phyloP scores from a whole-genome alignment of 2,797 vertebrate species.

The Enteromius argenteus region DNA sequence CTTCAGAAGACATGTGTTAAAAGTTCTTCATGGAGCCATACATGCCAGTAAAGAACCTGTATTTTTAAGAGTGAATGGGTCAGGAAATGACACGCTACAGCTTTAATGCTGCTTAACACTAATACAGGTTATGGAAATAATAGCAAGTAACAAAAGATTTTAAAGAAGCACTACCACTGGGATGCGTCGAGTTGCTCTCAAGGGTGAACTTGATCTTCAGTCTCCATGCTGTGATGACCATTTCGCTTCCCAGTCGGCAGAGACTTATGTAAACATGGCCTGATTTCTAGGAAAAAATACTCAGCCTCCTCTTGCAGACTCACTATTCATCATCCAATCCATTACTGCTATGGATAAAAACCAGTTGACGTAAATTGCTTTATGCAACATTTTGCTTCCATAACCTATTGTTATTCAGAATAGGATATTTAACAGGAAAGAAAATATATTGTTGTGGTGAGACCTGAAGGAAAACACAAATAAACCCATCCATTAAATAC shows the following conservation, averaged over 20 bases:
- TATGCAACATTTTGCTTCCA: neutral
- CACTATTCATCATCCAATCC: neutral
- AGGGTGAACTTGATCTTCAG: neutral
- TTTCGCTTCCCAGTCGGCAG: neutral
- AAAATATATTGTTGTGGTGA: neutral
- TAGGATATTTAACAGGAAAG: neutral
- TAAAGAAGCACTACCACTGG: neutral
- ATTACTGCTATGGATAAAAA: neutral
- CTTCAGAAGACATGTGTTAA: neutral
- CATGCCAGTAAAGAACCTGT: neutral
- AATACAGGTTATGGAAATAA: neutral
- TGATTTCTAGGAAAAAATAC: neutral
- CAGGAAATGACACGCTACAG: neutral
- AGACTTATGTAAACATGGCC: constrained; percentile 19
- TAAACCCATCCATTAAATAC: neutral
- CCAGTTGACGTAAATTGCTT: neutral
- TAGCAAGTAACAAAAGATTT: neutral
- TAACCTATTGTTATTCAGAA: neutral
- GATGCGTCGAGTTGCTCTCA: neutral
- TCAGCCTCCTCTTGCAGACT: neutral
- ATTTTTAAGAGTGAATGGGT: neutral
- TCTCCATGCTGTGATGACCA: neutral
- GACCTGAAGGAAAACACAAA: neutral
- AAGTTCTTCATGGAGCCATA: neutral
- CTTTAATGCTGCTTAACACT: neutral